Conservation (phyloP, 92 coral and sea anemone genomes). For the Chrysogorgia sp. region DNA sequence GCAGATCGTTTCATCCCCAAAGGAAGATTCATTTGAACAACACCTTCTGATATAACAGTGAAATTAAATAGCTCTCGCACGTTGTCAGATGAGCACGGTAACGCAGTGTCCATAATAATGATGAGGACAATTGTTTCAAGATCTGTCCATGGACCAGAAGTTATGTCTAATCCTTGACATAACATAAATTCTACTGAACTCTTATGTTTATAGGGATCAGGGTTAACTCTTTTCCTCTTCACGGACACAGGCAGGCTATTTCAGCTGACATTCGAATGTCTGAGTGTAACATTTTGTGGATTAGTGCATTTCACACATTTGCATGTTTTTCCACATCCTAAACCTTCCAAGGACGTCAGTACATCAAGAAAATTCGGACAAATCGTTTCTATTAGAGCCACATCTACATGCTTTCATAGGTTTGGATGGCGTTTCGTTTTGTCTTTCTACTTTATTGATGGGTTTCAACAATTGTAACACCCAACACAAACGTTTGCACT, state of each 20-base stretch:
- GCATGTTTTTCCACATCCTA: slow-evolving; percentile 14
- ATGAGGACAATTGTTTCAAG: slow-evolving; percentile 23
- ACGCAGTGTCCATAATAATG: slow-evolving; percentile 4
- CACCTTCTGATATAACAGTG: too few species aligned
- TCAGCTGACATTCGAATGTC: background rate
- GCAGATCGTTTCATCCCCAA: too few species aligned
- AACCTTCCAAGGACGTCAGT: slow-evolving; percentile 17
- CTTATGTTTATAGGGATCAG: slow-evolving; percentile 19
- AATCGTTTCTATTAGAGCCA: slow-evolving; percentile 8
- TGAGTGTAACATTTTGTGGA: slow-evolving; percentile 20
- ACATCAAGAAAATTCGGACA: background rate
- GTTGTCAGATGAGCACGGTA: slow-evolving; percentile 5
- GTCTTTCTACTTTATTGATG: background rate
- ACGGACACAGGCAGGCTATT: background rate
- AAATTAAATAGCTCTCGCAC: background rate
- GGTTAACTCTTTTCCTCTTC: slow-evolving; percentile 26
- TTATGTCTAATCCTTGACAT: slow-evolving; percentile 26
- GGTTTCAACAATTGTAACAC: slow-evolving; percentile 32
- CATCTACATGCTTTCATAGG: slow-evolving; percentile 12
- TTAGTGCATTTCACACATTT: slow-evolving; percentile 28
- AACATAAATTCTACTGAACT: slow-evolving; percentile 6
- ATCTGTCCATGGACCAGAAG: slow-evolving; percentile 42
- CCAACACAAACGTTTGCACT: slow-evolving; percentile 15
- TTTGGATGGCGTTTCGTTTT: background rate
- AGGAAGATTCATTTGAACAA: too few species aligned